Percentiles rank a stretch among this genome's conserved stretches.
These are phyloP conservation scores for Drosophila ficusphila DNA, from an alignment of 1,140 invertebrate species.

Conservation along the genomic window DNA sequence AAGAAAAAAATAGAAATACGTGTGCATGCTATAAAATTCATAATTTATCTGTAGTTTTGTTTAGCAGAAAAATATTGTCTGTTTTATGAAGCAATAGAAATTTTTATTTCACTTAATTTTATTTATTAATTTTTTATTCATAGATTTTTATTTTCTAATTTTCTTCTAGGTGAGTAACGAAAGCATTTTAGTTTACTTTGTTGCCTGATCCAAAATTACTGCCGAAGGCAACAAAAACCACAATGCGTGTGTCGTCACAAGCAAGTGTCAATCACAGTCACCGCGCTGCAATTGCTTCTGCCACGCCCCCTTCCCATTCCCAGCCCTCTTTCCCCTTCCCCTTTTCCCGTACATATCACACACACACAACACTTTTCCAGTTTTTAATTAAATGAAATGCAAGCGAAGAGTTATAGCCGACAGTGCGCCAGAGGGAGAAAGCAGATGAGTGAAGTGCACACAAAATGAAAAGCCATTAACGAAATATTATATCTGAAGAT, in stretches of 20 bases:
- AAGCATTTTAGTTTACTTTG: neutral
- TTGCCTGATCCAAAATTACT: conserved; percentile 4
- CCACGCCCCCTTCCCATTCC: conserved; percentile 11
- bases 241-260: conserved; percentile 8
- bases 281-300: conserved; percentile 38
- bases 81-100: too few species aligned
- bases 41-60: too few species aligned
- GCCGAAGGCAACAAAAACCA: conserved; percentile 8
- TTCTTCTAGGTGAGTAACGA: neutral
- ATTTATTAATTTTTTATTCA: neutral
- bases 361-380: conserved; percentile 29
- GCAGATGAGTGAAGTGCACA: conserved; percentile 31
- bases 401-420: conserved; percentile 29
- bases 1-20: too few species aligned
- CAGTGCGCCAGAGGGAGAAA: conserved; percentile 5
- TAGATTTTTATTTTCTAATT: neutral
- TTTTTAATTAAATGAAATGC: conserved; percentile 77
- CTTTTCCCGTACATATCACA: neutral
- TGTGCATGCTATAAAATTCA: too few species aligned
- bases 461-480: conserved; percentile 72
- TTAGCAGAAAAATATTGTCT: too few species aligned
- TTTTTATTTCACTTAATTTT: neutral
- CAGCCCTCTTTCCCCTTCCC: too few species aligned
- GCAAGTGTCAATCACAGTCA: conserved; percentile 55
- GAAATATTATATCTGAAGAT: conserved; percentile 63